Base-by-base conservation (phyloP, 2,797 vertebrate genomes). In the Nasua narica region DNA sequence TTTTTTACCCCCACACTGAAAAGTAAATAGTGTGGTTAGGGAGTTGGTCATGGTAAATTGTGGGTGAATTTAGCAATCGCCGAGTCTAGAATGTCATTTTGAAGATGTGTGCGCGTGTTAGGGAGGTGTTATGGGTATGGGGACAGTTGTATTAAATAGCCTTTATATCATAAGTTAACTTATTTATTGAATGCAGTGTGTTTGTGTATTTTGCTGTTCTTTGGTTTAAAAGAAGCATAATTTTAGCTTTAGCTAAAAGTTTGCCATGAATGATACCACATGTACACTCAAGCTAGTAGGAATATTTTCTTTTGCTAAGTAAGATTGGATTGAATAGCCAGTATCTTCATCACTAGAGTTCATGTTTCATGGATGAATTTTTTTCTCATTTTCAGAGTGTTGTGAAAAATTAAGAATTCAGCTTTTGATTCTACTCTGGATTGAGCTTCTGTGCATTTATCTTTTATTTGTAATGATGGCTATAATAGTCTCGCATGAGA, bases 381-480 rank as follows among this genome's bases (percentile, higher is more conserved):
- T 67, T 94, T 87, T 88, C 62, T 91, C 9, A 79, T 43, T 93
- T 89, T 91, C 21, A 72, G 32, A 83, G 14, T 77, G 48, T 93
- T 93, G 11, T 89, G 48, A 84, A 29, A 91, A 87, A 54, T 96
- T 92, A 23, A 79, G 23, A 88, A 54, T 93, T 95, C 21, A 76
- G 7, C 32, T 76, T 82, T 62, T 65, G 43, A 72, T 46, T 81
- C 29, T 85, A 43, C 4, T 72, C 14, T 83, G 37, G 32, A 40
- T 40, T 46, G 15, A 78, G 32, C n/a, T 32, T 2, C 27, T 86
- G 50, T 88, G 82, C 29, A 21, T 90, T 15, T 52, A 56, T 56
- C 9, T 78, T 87, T 90, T 77, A 35, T 79, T 84, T 94, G 89
- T 74, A 82, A 25, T 76, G 6, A 72, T 35, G 21, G 7, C 56